These are phyloP conservation scores for Diglossa cyanea DNA, from an alignment of 2,797 vertebrate genomes.

Conservation along the genomic window DNA sequence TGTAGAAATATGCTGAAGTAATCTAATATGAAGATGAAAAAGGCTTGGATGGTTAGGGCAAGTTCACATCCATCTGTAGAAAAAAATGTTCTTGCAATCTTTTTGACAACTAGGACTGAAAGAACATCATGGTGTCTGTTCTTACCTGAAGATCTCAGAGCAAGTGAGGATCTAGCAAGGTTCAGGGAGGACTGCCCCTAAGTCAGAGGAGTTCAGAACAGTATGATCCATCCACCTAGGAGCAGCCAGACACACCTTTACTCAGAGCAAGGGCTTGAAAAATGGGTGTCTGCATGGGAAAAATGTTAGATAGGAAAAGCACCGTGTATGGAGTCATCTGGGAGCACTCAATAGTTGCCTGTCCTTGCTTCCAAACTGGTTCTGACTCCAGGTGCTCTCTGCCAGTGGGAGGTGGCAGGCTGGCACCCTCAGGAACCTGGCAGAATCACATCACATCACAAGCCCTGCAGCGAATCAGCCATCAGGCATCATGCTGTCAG, in stretches of 20 bases:
- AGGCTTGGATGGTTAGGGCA: background rate
- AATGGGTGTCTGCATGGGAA: background rate
- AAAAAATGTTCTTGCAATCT: background rate
- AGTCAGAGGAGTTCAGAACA: background rate
- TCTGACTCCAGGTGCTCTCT: background rate
- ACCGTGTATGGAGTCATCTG: background rate
- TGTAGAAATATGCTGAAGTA: background rate
- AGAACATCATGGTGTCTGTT: background rate
- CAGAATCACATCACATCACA: background rate
- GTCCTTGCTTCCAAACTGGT: background rate
- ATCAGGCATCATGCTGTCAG: fast-evolving
- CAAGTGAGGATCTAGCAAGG: background rate
- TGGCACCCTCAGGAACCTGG: background rate
- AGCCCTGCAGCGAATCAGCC: background rate
- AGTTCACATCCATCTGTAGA: background rate
- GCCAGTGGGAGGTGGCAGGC: background rate
- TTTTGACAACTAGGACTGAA: background rate
- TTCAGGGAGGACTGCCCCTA: background rate
- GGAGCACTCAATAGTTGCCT: background rate
- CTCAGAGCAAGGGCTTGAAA: background rate
- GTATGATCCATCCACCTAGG: background rate
- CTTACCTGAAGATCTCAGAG: background rate
- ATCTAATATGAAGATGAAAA: conserved; percentile 21
- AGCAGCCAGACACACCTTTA: background rate
- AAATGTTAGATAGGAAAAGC: background rate